Percentiles rank a stretch among this genome's conserved stretches.
Evolutionary conservation across 2,888 invertebrate genomes (phyloP).

Genomic region (Zhengitettix transpicula): DNA sequence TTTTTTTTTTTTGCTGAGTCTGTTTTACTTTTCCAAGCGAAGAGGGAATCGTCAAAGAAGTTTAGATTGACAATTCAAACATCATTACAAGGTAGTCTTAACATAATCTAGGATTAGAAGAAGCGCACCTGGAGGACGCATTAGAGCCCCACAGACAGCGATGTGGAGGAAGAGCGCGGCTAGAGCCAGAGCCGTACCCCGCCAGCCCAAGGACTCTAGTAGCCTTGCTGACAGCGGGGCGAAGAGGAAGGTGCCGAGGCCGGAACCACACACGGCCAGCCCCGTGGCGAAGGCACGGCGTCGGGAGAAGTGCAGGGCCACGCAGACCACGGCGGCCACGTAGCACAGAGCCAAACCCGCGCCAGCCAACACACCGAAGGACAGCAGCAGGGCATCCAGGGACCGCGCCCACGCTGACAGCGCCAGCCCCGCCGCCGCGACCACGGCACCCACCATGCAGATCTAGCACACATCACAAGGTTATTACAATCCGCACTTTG

Average conservation of each 20-base stretch:
- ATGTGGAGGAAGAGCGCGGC: constrained; percentile 68
- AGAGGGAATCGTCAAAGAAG: no score
- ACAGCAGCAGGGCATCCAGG: constrained; percentile 60
- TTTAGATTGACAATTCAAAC: no score
- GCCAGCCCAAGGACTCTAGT: constrained; percentile 69
- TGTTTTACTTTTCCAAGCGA: no score
- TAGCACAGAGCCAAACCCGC: constrained; percentile 74
- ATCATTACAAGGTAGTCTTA: no score
- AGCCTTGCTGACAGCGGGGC: constrained; percentile 62
- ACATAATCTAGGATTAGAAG: no score
- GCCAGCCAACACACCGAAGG: constrained; percentile 69
- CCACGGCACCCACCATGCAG: constrained; percentile 58
- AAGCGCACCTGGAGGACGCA: constrained; percentile 30
- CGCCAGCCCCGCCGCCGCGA: constrained; percentile 61
- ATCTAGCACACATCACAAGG: constrained; percentile 23
- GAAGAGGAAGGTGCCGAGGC: constrained; percentile 75
- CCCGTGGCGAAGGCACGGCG: constrained; percentile 72
- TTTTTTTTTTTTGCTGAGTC: no score
- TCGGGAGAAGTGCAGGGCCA: constrained; percentile 79
- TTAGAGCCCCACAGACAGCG: constrained; percentile 63
- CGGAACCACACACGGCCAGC: constrained; percentile 71
- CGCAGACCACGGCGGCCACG: constrained; percentile 79
- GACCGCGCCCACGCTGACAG: constrained; percentile 58
- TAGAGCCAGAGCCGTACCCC: constrained; percentile 64
- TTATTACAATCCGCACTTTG: no score